Evolutionary conservation across 2,113 vertebrate species (phyloP).

Genomic region (Amazona vittata): DNA sequence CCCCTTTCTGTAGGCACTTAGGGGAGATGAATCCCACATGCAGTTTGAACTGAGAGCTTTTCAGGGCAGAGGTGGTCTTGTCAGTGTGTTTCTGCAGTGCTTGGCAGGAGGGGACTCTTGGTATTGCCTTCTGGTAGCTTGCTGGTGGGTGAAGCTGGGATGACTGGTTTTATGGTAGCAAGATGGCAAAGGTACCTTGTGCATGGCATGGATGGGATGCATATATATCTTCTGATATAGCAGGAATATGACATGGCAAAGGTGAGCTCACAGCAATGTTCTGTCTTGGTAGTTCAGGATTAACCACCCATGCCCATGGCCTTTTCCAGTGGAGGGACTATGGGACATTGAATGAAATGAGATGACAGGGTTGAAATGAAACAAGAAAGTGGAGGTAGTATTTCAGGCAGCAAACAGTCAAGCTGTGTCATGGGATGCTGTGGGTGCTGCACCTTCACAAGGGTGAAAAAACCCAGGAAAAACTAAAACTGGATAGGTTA

Average conservation of each 20-base stretch:
- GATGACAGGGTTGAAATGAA: background rate
- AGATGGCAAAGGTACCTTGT: background rate
- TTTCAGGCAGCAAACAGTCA: background rate
- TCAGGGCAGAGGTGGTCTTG: background rate
- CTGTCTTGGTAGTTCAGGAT: background rate
- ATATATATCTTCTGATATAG: background rate
- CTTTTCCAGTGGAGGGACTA: background rate
- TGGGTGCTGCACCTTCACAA: background rate
- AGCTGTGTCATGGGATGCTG: too few species aligned
- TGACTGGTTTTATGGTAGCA: background rate
- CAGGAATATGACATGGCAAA: background rate
- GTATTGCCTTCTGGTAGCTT: background rate
- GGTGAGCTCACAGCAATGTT: background rate
- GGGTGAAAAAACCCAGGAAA: background rate
- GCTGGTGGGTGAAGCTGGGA: background rate
- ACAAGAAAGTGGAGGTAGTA: background rate
- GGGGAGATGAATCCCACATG: background rate
- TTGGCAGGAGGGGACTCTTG: background rate
- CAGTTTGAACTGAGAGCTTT: background rate
- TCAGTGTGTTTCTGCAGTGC: background rate
- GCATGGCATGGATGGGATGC: accelerated
- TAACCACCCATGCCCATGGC: accelerated
- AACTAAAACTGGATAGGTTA: background rate
- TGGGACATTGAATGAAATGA: background rate
- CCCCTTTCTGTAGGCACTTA: background rate